These are phyloP conservation scores for Drosophila mulleri DNA, from an alignment of 2,888 invertebrate genomes.

Conservation along the genomic window DNA sequence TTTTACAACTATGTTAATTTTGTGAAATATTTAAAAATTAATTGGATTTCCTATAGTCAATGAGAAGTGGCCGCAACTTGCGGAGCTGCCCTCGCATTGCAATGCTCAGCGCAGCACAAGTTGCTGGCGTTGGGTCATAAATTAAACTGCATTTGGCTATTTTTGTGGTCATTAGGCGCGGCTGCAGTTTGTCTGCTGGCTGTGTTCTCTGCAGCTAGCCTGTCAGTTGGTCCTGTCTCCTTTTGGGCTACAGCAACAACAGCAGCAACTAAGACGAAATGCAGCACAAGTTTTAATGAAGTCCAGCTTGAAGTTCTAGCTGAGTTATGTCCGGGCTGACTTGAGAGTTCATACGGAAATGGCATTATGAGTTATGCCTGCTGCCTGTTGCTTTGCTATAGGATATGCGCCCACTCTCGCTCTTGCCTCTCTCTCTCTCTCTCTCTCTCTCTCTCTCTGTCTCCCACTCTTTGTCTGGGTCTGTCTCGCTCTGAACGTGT, in stretches of 20 bases:
- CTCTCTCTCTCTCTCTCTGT: not conserved
- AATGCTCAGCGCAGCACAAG: constrained; percentile 24
- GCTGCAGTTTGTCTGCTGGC: constrained; percentile 66
- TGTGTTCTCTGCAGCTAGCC: constrained; percentile 22
- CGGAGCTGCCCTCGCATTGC: constrained; percentile 30
- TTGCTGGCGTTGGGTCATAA: constrained; percentile 61
- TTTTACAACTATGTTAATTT: no score
- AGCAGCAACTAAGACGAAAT: constrained; percentile 38
- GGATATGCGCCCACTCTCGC: constrained; percentile 20
- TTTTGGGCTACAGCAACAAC: constrained; percentile 19
- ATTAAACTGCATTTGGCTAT: constrained; percentile 77
- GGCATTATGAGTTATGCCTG: constrained; percentile 74
- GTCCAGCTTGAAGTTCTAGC: constrained; percentile 59
- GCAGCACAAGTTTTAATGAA: constrained; percentile 70
- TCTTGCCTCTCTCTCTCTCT: not conserved
- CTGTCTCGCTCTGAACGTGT: constrained; percentile 30
- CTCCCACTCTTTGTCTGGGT: not conserved
- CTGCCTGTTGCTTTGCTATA: constrained; percentile 12
- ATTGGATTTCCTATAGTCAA: no score
- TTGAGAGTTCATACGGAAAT: constrained; percentile 58
- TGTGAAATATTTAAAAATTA: no score
- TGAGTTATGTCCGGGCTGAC: constrained; percentile 45
- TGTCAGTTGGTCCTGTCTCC: constrained; percentile 53
- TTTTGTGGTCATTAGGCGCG: constrained; percentile 76
- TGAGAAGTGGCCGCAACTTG: constrained; percentile 1